Evolutionary conservation across 2,888 invertebrate species (phyloP).

Genomic region (Beris morrisii): DNA sequence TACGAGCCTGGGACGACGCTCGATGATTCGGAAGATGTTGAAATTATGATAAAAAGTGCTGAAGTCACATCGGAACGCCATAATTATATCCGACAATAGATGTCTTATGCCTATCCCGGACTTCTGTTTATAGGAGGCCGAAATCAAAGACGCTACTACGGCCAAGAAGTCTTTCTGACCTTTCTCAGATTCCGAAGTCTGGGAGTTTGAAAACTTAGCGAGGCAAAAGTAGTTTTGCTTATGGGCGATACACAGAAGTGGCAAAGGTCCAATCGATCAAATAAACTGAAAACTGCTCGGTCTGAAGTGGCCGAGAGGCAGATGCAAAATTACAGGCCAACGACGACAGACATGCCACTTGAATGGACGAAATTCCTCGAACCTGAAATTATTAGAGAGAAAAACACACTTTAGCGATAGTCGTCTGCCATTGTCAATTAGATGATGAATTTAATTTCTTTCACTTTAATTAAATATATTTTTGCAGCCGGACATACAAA

Average conservation of each 20-base stretch:
- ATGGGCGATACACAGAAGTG: constrained; percentile 8
- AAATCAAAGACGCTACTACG: constrained; percentile 19
- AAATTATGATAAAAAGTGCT: constrained; percentile 36
- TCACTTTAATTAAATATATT: constrained; percentile 35
- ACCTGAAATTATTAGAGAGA: constrained; percentile 33
- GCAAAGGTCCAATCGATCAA: too few relatives aligned
- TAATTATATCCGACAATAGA: constrained; percentile 36
- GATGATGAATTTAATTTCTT: constrained; percentile 38
- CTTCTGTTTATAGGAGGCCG: constrained; percentile 33
- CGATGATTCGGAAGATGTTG: constrained; percentile 33
- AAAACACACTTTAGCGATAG: constrained; percentile 4
- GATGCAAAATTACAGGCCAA: constrained; percentile 35
- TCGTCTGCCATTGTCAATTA: constrained; percentile 38
- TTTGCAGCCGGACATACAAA: constrained; percentile 25
- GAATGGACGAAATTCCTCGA: constrained; percentile 33
- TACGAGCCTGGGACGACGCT: not conserved
- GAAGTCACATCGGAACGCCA: constrained; percentile 36
- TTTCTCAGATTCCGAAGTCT: constrained; percentile 17
- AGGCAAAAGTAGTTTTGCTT: not conserved
- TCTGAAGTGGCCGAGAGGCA: constrained; percentile 26
- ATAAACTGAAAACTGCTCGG: too few relatives aligned
- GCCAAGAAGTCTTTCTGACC: not conserved
- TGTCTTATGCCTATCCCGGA: constrained; percentile 25
- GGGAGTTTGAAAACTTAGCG: constrained; percentile 8
- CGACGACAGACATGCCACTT: constrained; percentile 34